Percentiles rank a stretch among this genome's conserved stretches.
Evolutionary conservation across 2,797 vertebrate genomes (phyloP).

Genomic region (Scolopax bukidnonensis): DNA sequence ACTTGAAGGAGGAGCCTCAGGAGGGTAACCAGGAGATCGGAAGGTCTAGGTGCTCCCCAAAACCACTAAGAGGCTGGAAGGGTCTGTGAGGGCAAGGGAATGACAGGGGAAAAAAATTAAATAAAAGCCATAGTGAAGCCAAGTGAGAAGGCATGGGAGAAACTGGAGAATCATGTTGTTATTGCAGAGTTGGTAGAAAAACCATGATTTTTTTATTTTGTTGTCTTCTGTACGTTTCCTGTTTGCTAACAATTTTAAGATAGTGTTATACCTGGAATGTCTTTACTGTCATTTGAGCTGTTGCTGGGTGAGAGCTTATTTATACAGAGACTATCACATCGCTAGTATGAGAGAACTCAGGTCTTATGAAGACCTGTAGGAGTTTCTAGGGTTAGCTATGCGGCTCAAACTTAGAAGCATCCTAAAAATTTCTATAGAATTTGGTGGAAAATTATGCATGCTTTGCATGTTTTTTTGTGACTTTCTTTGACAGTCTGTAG

Average conservation of each 20-base stretch:
- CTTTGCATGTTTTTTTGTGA: not conserved
- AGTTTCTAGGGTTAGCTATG: not conserved
- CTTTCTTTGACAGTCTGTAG: not conserved
- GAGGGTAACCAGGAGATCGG: not conserved
- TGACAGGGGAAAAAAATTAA: not conserved
- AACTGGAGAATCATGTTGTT: not conserved
- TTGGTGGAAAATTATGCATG: not conserved
- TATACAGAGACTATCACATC: not conserved
- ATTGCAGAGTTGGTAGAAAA: not conserved
- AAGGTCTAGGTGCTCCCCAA: not conserved
- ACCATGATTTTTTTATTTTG: accelerated
- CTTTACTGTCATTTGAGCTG: not conserved
- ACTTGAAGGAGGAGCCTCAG: not conserved
- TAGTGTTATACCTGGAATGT: not conserved
- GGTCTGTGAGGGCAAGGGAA: not conserved
- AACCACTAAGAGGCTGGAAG: not conserved
- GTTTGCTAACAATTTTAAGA: not conserved
- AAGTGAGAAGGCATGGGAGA: not conserved
- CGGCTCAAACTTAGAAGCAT: not conserved
- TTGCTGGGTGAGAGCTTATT: not conserved
- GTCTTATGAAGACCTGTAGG: not conserved
- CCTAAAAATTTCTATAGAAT: not conserved
- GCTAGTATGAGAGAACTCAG: not conserved
- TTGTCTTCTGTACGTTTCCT: not conserved
- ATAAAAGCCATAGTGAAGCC: not conserved